Evolutionary conservation across 2,797 vertebrate genomes (phyloP).

Genomic region (Cynopterus sphinx): DNA sequence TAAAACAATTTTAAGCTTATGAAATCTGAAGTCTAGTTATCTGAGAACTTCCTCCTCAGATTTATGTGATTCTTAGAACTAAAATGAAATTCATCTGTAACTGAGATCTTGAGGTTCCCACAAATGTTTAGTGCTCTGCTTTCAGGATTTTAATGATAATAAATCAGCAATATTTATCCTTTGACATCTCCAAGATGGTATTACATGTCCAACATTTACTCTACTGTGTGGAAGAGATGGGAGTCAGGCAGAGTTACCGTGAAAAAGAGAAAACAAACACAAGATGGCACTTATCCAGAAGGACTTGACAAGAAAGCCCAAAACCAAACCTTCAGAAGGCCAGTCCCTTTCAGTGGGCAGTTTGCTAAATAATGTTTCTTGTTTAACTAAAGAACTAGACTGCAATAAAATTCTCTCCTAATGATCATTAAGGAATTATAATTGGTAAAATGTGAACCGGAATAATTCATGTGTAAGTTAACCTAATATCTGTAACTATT

Average conservation of each 20-base stretch:
- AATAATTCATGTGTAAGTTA: not conserved
- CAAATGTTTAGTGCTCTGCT: not conserved
- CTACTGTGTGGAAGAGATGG: constrained; percentile 29
- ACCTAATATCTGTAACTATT: not conserved
- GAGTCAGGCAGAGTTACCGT: not conserved
- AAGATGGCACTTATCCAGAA: not conserved
- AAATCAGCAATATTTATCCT: constrained; percentile 34
- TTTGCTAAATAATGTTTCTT: not conserved
- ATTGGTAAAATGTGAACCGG: not conserved
- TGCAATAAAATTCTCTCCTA: not conserved
- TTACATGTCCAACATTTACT: constrained; percentile 9
- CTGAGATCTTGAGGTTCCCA: not conserved
- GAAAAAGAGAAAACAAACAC: constrained; percentile 53
- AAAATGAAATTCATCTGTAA: not conserved
- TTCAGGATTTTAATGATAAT: constrained; percentile 48
- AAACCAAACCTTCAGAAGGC: not conserved
- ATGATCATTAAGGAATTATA: not conserved
- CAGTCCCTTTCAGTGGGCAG: not conserved
- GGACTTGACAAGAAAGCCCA: not conserved
- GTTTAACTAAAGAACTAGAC: not conserved
- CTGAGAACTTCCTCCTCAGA: not conserved
- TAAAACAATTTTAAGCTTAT: not conserved
- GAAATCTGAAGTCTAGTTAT: not conserved
- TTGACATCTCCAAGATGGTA: constrained; percentile 3
- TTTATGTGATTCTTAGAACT: not conserved